Percentiles rank a stretch among this genome's conserved stretches.
Evolutionary conservation across 2,113 vertebrate species (phyloP).

Genomic region (Podilymbus podiceps): DNA sequence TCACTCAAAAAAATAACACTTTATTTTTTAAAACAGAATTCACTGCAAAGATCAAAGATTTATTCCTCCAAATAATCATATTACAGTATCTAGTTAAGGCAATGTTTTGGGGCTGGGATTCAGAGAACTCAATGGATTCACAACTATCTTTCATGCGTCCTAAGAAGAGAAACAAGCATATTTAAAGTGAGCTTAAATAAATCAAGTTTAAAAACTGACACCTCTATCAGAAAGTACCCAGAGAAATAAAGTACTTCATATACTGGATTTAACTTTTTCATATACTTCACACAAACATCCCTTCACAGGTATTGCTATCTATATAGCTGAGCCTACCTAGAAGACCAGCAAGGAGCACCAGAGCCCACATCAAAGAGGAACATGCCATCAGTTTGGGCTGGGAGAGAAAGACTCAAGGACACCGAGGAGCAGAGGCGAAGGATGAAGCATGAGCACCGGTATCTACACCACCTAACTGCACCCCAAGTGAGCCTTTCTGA

Average conservation of each 20-base stretch:
- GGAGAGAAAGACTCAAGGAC: background rate
- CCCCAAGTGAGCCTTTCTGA: background rate
- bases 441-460: background rate
- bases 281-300: accelerated
- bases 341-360: background rate
- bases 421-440: background rate
- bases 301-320: background rate
- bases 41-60: background rate
- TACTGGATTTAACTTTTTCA: background rate
- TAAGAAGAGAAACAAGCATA: background rate
- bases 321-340: background rate
- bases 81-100: background rate
- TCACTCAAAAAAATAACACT: background rate
- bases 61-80: background rate
- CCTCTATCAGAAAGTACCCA: background rate
- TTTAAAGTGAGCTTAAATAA: background rate
- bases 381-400: accelerated
- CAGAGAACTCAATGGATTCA: background rate
- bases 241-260: background rate
- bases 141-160: background rate
- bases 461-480: background rate
- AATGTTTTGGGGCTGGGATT: background rate
- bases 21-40: background rate
- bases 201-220: background rate
- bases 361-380: background rate